phyloP scores from a whole-genome alignment of 2,888 invertebrate species.

The Willowsia nigromaculata region DNA sequence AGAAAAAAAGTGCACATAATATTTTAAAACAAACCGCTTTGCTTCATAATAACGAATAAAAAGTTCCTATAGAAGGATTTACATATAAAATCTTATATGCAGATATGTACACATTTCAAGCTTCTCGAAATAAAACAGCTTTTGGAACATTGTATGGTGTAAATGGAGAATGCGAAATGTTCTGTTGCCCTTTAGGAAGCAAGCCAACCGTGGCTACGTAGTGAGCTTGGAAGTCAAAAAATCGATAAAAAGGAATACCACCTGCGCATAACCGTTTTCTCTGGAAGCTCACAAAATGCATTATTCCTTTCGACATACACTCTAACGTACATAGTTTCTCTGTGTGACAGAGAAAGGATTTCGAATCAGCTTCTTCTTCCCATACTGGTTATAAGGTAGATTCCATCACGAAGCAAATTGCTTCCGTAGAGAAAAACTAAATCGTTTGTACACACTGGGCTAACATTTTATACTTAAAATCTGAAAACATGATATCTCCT shows the following conservation, averaged over 20 bases:
- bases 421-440: no score
- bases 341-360: not conserved
- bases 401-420: no score
- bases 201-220: not conserved
- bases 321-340: not conserved
- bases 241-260: conserved; percentile 74
- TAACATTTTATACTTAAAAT: no score
- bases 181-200: not conserved
- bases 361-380: not conserved
- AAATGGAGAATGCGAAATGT: not conserved
- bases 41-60: no score
- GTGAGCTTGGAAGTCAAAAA: conserved; percentile 49
- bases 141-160: not conserved
- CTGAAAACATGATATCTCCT: no score
- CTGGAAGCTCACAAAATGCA: conserved; percentile 28
- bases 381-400: no score
- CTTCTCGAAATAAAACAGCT: not conserved
- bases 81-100: no score
- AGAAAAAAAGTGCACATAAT: no score
- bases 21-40: no score
- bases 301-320: not conserved
- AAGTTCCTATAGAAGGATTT: no score
- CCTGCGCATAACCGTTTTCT: conserved; percentile 69
- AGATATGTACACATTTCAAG: no score
- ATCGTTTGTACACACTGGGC: no score